Percentiles rank a stretch among this genome's conserved stretches.
These are phyloP conservation scores for Lydus trimaculatus DNA, from an alignment of 2,888 invertebrate species.

Conservation along the genomic window DNA sequence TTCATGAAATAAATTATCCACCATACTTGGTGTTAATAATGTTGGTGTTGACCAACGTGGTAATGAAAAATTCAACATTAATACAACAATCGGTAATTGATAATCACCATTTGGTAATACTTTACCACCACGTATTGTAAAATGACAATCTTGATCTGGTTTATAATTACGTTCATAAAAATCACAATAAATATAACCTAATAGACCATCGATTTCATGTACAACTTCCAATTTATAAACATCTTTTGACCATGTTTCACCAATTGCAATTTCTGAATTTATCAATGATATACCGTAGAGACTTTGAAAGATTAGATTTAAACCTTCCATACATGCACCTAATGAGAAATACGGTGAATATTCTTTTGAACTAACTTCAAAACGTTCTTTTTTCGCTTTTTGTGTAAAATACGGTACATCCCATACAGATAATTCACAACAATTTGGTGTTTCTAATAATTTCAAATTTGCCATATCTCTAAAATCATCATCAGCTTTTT, in stretches of 20 bases:
- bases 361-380: constrained; percentile 75
- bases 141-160: constrained; percentile 98
- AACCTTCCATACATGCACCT: constrained; percentile 96
- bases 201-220: constrained; percentile 78
- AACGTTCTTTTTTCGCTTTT: constrained; percentile 74
- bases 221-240: constrained; percentile 93
- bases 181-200: constrained; percentile 98
- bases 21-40: constrained; percentile 80
- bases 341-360: constrained; percentile 89
- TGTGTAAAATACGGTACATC: constrained; percentile 87
- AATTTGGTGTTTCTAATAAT: constrained; percentile 50
- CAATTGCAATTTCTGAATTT: constrained; percentile 73
- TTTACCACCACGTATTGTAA: constrained; percentile 96
- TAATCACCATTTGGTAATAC: constrained; percentile 78
- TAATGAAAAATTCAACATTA: constrained; percentile 86
- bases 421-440: constrained; percentile 71
- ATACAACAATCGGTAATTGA: constrained; percentile 91
- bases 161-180: constrained; percentile 92
- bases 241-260: constrained; percentile 76
- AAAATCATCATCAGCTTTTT: constrained; percentile 78
- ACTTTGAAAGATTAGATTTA: constrained; percentile 85
- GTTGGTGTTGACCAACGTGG: constrained; percentile 80
- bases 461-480: constrained; percentile 80
- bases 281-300: constrained; percentile 84
- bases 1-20: constrained; percentile 98